phyloP scores from a whole-genome alignment of 2,797 vertebrate genomes.

The Cyprinella venusta region DNA sequence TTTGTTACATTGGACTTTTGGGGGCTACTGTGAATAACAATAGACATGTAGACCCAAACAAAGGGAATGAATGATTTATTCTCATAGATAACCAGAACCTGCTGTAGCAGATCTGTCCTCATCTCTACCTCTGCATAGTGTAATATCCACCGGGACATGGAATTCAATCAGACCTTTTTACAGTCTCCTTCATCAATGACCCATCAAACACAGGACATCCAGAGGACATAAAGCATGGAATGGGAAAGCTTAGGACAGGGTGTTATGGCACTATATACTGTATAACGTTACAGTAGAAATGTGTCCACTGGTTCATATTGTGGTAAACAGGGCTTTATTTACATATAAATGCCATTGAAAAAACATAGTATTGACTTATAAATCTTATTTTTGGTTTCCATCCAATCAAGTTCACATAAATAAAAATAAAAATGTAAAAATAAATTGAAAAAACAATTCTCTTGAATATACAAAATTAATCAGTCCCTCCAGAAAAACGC shows the following conservation, averaged over 20 bases:
- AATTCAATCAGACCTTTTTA: conserved; percentile 21
- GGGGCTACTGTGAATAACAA: background rate
- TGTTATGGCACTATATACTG: background rate
- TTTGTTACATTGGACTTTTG: background rate
- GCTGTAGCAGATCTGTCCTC: conserved; percentile 1
- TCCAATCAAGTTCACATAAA: background rate
- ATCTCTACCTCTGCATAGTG: background rate
- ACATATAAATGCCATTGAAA: background rate
- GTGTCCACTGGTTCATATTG: background rate
- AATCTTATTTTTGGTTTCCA: background rate
- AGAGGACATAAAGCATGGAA: conserved; percentile 18
- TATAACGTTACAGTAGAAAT: background rate
- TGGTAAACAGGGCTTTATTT: too few relatives aligned
- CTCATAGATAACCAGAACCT: background rate
- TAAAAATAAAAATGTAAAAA: background rate
- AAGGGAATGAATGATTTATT: background rate
- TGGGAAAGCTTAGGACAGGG: background rate
- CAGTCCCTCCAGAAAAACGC: too few relatives aligned
- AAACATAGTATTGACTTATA: background rate
- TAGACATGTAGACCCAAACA: background rate
- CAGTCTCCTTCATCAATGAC: conserved; percentile 11
- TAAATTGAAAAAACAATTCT: background rate
- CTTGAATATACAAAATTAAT: background rate
- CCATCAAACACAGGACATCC: conserved; percentile 9
- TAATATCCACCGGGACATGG: background rate